Evolutionary conservation across 2,113 vertebrate genomes (phyloP).

Genomic region (Monopterus albus): DNA sequence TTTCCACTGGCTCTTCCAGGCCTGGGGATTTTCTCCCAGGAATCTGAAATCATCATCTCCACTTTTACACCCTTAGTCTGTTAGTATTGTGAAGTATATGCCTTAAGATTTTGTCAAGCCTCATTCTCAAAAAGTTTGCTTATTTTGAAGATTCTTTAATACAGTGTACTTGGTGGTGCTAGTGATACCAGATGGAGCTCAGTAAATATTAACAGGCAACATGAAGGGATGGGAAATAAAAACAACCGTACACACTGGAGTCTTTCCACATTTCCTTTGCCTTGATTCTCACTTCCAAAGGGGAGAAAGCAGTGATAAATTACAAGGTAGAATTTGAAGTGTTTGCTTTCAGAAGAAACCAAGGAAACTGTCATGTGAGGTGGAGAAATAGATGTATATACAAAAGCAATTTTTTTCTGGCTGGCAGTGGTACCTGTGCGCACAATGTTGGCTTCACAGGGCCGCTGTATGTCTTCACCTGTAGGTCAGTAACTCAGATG

Average conservation of each 20-base stretch:
- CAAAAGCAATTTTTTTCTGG: too few relatives aligned
- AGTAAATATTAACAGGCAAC: conserved; percentile 16
- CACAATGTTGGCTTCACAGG: conserved; percentile 45
- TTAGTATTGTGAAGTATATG: conserved; percentile 7
- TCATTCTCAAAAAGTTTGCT: conserved; percentile 3
- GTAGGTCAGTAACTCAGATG: conserved; percentile 41
- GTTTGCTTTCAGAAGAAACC: conserved; percentile 73
- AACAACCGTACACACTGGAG: conserved; percentile 39
- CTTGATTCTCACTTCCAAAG: conserved; percentile 39
- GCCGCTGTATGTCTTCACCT: conserved; percentile 64
- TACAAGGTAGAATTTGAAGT: conserved; percentile 71
- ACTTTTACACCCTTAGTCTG: conserved; percentile 59
- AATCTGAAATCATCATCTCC: conserved; percentile 70
- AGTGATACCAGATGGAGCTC: conserved; percentile 16
- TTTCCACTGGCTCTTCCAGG: conserved; percentile 78
- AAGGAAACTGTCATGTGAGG: conserved; percentile 63
- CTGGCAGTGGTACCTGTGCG: conserved; percentile 21
- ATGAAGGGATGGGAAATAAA: conserved; percentile 34
- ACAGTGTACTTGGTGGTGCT: conserved; percentile 1
- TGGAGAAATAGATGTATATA: conserved; percentile 65
- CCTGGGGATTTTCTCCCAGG: conserved; percentile 70
- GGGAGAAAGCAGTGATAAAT: conserved; percentile 69
- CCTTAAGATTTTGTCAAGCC: conserved; percentile 1
- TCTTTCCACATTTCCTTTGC: conserved; percentile 47
- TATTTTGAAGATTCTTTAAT: neutral